These are phyloP conservation scores for Orthonevra nobilis DNA, from an alignment of 2,888 invertebrate genomes.

Conservation along the genomic window DNA sequence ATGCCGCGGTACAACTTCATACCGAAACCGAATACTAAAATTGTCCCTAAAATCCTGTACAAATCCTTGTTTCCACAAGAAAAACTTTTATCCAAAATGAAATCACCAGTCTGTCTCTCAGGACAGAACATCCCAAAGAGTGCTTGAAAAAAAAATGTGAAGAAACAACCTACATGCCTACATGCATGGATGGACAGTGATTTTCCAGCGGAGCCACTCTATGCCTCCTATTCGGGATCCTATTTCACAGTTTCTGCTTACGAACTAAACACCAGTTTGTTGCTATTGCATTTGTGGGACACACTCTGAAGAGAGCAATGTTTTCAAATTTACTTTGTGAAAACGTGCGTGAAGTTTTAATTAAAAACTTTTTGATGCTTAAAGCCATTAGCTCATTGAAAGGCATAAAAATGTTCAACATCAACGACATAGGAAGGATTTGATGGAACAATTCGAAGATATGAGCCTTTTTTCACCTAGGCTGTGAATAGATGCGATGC, in stretches of 20 bases:
- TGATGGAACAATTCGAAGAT: conserved; percentile 54
- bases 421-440: conserved; percentile 18
- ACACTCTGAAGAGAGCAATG: conserved; percentile 50
- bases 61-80: conserved; percentile 34
- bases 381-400: conserved; percentile 68
- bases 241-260: conserved; percentile 67
- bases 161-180: conserved; percentile 33
- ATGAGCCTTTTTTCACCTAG: too few species aligned
- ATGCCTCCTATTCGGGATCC: conserved; percentile 51
- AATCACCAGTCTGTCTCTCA: conserved; percentile 54
- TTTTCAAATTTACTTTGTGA: conserved; percentile 70
- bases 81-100: conserved; percentile 62
- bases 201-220: conserved; percentile 37
- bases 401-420: conserved; percentile 54
- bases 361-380: conserved; percentile 65
- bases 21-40: conserved; percentile 68
- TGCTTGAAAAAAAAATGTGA: neutral
- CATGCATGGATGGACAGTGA: conserved; percentile 62
- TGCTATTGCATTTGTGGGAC: conserved; percentile 54
- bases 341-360: conserved; percentile 71
- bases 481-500: neutral
- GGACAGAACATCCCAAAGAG: conserved; percentile 18
- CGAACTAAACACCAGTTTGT: conserved; percentile 62
- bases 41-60: conserved; percentile 34
- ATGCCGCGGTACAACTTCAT: conserved; percentile 48